Conservation (phyloP, 2,888 invertebrate species). For the Reticulitermes lucifugus region DNA sequence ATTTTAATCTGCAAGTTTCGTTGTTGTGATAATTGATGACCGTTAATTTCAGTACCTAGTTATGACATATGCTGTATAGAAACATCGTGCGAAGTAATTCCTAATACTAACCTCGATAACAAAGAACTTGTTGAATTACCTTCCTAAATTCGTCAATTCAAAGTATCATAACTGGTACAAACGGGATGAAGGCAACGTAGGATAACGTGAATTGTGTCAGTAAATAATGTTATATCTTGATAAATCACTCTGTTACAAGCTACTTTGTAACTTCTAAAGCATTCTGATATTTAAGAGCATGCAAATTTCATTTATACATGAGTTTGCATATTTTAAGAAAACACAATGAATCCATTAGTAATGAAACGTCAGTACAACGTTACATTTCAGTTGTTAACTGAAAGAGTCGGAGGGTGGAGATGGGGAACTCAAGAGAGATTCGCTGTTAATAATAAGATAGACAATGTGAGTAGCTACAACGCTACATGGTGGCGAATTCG, state of each 20-base stretch:
- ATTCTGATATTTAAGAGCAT: neutral
- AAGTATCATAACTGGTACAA: too few relatives aligned
- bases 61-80: too few relatives aligned
- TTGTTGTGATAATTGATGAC: too few relatives aligned
- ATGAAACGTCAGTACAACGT: neutral
- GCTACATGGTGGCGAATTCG: too few relatives aligned
- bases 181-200: too few relatives aligned
- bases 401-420: neutral
- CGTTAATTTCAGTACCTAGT: too few relatives aligned
- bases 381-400: neutral
- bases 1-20: too few relatives aligned
- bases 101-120: too few relatives aligned
- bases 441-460: neutral
- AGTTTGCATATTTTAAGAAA: neutral
- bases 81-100: too few relatives aligned
- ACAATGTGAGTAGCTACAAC: too few relatives aligned
- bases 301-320: neutral
- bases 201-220: neutral
- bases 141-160: too few relatives aligned
- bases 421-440: neutral
- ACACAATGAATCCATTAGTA: neutral
- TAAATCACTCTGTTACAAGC: neutral
- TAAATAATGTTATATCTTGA: neutral
- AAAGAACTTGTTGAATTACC: too few relatives aligned
- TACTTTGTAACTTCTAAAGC: neutral